Percentiles rank a stretch among this genome's conserved stretches.
Conservation (phyloP, 2,113 vertebrate genomes). For the Apodemus sylvaticus region DNA sequence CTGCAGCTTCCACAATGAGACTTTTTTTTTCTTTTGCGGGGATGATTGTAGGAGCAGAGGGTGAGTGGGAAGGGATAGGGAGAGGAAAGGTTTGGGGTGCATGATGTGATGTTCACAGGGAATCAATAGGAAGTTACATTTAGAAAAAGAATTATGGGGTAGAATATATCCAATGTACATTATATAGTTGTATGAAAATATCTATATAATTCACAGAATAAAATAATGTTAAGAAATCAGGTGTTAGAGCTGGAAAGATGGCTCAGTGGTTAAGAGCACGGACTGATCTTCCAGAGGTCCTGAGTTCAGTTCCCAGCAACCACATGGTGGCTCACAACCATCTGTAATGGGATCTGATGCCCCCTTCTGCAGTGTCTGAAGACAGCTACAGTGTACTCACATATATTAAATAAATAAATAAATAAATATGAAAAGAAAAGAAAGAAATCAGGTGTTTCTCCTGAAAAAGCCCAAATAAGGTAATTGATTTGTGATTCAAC, state of each 20-base stretch:
- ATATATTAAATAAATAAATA: too few species aligned
- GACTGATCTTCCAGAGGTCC: too few species aligned
- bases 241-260: not conserved
- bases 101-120: not conserved
- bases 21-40: not conserved
- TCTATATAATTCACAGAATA: not conserved
- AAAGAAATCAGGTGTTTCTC: not conserved
- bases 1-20: not conserved
- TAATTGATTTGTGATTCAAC: not conserved
- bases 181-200: not conserved
- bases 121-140: not conserved
- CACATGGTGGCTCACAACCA: too few species aligned
- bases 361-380: too few species aligned
- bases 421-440: too few species aligned
- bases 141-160: not conserved
- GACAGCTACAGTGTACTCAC: too few species aligned
- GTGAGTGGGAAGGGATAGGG: not conserved
- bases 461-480: constrained; percentile 19
- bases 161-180: not conserved
- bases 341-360: too few species aligned
- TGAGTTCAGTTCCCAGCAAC: too few species aligned
- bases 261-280: too few species aligned
- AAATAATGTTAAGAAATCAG: not conserved
- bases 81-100: not conserved
- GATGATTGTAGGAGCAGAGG: not conserved